Base-by-base conservation (phyloP, 2,888 invertebrate genomes). In the Sepioteuthis lessoniana region DNA sequence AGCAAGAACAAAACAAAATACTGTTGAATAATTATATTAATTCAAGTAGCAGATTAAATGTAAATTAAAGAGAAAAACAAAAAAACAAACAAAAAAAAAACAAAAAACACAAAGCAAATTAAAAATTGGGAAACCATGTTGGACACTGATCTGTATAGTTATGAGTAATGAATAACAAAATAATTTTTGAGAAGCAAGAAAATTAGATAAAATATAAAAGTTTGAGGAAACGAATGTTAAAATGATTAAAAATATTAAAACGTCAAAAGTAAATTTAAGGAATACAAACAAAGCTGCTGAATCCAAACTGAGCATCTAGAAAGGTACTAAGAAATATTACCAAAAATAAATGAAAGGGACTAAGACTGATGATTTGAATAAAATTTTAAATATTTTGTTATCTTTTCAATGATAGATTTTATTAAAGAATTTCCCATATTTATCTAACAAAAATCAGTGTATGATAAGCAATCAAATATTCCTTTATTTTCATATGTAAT, bases 191-290 rank as follows among this genome's bases (percentile, higher is more conserved):
- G 31, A 76, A 76, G 76, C 76, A n/a, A 76, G 13, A n/a, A 76
- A 76, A n/a, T 76, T n/a, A 76, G 76, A 76, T 76, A 76, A 76
- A 76, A 76, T 76, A n/a, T 76, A 10, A 76, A 76, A n/a, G 31
- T 31, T 7, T 60, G n/a, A n/a, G n/a, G n/a, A 25, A 76, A 16
- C 16, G 13, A n/a, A n/a, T n/a, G 16, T 76, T n/a, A 76, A 76
- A 76, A 76, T 76, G 76, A 76, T 76, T 76, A n/a, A 76, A 60
- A 76, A 76, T 76, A 76, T 76, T 76, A 76, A 19, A 55, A 55
- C 5, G 0, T 21, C 16, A 76, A 76, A 76, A 10, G n/a, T n/a
- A 76, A 76, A 10, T 19, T n/a, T 35, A 16, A 76, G n/a, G 16
- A 76, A 76, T 16, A 76, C 0, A 76, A 76, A n/a, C 16, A n/a